Evolutionary conservation across 2,113 vertebrate genomes (phyloP), one percentile per base, ranked within the genome.

Genomic region (Sarotherodon lohbergeri): DNA sequence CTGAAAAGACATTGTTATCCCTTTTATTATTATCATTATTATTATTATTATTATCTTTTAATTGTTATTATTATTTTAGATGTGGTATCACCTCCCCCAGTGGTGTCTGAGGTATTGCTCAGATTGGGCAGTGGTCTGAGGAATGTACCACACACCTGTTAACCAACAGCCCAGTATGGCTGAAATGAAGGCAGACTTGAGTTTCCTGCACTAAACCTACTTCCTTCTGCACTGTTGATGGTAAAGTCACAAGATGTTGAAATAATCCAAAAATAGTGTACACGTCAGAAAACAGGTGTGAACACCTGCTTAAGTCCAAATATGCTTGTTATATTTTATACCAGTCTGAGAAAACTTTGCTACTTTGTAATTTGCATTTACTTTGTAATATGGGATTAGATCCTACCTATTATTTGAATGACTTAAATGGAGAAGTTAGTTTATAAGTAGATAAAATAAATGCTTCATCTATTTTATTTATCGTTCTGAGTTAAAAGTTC

Each of bases 101-200:
- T n/a, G 29, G 71, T 9, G 57, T 73, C 66, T 48, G 73, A 7
- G 12, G 17, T 43, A 7, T 7, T n/a, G 24, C 29, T 50, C 29
- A 82, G 61, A 73, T 79, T 78, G 34, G 50, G 84, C 81, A 88
- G 3, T 24, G 56, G 83, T 84, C 78, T 90, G 79, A 46, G 87
- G 84, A 94, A 94, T 93, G 76, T 92, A 83, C 50, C 91, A 90
- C 82, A 82, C 87, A 85, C 80, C 76, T 90, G 93, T 92, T 80
- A 92, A 46, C 84, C 83, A 52, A n/a, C 80, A 79, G 73, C 36
- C 9, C 61, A 16, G 63, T 68, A 73, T 63, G 29, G 19, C 90
- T 36, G 46, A 90, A 89, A 91, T 84, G 61, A 86, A 84, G 43
- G 36, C 81, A 80, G 78, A 80, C 76, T 66, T 78, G 7, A 89